phyloP scores from a whole-genome alignment of 92 coral and sea anemone species.

The Porites divaricata region DNA sequence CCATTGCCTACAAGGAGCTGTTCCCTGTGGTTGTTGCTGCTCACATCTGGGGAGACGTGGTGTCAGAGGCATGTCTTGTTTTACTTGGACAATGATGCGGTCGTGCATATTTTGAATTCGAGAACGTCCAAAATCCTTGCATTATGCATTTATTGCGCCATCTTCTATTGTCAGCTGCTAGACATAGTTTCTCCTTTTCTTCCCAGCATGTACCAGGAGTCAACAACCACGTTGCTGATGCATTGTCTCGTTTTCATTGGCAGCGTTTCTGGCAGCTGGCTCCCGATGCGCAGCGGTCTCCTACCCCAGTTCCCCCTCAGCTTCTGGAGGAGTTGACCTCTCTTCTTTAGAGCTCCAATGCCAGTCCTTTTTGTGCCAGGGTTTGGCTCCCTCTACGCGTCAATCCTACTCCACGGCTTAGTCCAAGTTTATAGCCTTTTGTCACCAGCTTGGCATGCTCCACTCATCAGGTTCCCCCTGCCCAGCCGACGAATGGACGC shows the following conservation, averaged over 20 bases:
- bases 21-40: too few relatives aligned
- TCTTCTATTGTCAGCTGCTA: not conserved
- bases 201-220: not conserved
- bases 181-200: not conserved
- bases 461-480: not conserved
- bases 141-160: too few relatives aligned
- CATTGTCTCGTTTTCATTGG: conserved; percentile 28
- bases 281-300: not conserved
- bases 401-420: conserved; percentile 18
- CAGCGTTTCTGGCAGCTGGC: not conserved
- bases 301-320: not conserved
- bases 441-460: not conserved
- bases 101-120: too few relatives aligned
- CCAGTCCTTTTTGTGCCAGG: conserved; percentile 6
- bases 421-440: conserved; percentile 9
- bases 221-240: too few relatives aligned
- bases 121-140: too few relatives aligned
- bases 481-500: conserved; percentile 44
- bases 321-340: not conserved
- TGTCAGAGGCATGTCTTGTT: too few relatives aligned
- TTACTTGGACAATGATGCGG: too few relatives aligned
- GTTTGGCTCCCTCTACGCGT: conserved; percentile 23
- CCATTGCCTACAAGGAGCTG: too few relatives aligned
- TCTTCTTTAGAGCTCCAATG: conserved; percentile 5
- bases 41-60: too few relatives aligned